Conservation (phyloP, 2,797 vertebrate species). For the Tenualosa thibaudeaui region DNA sequence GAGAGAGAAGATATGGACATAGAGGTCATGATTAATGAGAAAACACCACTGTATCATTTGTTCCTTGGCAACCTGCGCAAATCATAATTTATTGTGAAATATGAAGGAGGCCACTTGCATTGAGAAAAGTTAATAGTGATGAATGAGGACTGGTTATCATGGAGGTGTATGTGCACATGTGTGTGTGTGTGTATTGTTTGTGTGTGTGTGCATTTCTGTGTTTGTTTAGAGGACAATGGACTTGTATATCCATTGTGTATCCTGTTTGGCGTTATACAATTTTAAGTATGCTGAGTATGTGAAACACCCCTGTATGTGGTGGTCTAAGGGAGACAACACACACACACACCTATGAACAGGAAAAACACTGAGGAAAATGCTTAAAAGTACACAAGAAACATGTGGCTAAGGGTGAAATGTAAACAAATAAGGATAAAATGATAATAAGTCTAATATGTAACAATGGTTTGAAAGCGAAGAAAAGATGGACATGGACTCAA, state of each 20-base stretch:
- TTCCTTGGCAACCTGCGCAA: slow-evolving; percentile 82
- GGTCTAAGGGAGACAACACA: not conserved
- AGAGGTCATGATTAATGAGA: slow-evolving; percentile 80
- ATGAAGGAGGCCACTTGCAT: slow-evolving; percentile 71
- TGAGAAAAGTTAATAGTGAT: slow-evolving; percentile 82
- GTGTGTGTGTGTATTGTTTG: slow-evolving; percentile 43
- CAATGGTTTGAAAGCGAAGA: not conserved
- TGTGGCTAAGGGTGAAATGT: no score
- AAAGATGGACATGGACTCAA: not conserved
- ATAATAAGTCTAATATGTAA: not conserved
- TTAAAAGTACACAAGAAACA: no score
- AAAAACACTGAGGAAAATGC: no score
- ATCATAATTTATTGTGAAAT: slow-evolving; percentile 85
- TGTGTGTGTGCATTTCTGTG: slow-evolving; percentile 31
- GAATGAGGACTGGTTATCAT: slow-evolving; percentile 80
- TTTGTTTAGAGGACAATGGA: slow-evolving; percentile 65
- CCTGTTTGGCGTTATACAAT: not conserved
- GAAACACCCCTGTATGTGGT: not conserved
- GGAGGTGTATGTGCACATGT: slow-evolving; percentile 56
- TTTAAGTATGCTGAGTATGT: not conserved
- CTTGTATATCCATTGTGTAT: no score
- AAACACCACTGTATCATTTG: slow-evolving; percentile 75
- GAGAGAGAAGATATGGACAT: not conserved
- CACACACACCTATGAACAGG: not conserved
- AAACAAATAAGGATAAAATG: no score